Percentiles rank a stretch among this genome's conserved stretches.
Evolutionary conservation across 2,113 vertebrate species (phyloP).

Genomic region (Callaeas wilsoni): DNA sequence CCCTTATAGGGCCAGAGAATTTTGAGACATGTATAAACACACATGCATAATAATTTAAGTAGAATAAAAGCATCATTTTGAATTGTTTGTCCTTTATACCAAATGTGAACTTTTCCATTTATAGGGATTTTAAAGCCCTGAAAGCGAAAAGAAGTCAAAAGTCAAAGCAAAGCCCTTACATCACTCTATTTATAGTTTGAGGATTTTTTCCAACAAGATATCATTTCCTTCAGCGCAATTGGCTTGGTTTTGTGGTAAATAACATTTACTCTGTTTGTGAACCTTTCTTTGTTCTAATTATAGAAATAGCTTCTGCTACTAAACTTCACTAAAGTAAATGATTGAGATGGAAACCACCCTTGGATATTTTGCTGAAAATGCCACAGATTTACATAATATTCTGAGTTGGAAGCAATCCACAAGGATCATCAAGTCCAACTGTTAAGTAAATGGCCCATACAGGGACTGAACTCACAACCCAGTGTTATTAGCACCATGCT

Average conservation of each 20-base stretch:
- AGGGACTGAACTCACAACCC: not conserved
- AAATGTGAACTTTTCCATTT: not conserved
- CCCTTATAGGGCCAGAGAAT: not conserved
- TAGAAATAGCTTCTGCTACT: not conserved
- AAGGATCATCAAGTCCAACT: not conserved
- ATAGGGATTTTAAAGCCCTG: not conserved
- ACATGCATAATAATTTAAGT: not conserved
- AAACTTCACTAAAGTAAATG: not conserved
- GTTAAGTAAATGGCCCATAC: not conserved
- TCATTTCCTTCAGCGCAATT: not conserved
- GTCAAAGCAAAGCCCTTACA: not conserved
- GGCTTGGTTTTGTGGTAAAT: not conserved
- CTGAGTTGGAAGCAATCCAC: not conserved
- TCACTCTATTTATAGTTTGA: not conserved
- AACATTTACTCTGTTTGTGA: not conserved
- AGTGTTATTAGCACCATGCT: not conserved
- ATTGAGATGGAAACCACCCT: not conserved
- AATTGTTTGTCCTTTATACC: not conserved
- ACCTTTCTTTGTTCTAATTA: not conserved
- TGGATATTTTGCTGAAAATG: not conserved
- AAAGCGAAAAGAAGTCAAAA: not conserved
- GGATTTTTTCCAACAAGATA: not conserved
- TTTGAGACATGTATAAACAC: not conserved
- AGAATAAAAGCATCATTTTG: not conserved
- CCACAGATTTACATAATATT: not conserved